These are phyloP conservation scores for Dynastes tityus DNA, from an alignment of 2,888 invertebrate species.

Conservation along the genomic window DNA sequence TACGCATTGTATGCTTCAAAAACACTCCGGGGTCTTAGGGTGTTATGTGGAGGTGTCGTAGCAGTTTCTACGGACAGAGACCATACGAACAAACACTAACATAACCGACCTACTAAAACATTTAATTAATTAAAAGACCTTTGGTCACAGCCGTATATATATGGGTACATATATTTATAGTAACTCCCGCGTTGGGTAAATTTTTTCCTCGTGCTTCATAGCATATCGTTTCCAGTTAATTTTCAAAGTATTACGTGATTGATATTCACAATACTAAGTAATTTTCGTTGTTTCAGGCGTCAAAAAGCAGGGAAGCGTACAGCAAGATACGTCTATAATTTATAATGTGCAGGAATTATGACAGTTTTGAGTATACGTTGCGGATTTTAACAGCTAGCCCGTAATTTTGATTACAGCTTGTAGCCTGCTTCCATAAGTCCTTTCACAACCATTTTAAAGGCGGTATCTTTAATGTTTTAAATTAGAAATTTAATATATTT, in stretches of 20 bases:
- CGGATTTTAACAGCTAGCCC: conserved; percentile 10
- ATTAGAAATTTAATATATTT: conserved; percentile 58
- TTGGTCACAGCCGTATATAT: no score
- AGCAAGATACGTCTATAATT: conserved; percentile 19
- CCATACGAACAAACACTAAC: conserved; percentile 1
- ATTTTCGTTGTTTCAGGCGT: conserved; percentile 18
- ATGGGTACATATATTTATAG: not conserved
- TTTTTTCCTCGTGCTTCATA: no score
- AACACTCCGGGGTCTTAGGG: conserved; percentile 14
- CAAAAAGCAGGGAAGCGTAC: conserved; percentile 14
- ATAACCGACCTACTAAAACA: conserved; percentile 23
- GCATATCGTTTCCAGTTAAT: not conserved
- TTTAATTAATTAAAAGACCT: conserved; percentile 27
- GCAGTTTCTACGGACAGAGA: conserved; percentile 1
- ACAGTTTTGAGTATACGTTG: conserved; percentile 22
- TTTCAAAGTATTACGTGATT: conserved; percentile 6
- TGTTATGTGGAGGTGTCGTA: not conserved
- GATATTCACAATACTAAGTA: conserved; percentile 27
- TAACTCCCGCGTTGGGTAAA: not conserved
- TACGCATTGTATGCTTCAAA: conserved; percentile 28
- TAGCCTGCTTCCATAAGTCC: conserved; percentile 57
- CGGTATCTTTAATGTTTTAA: conserved; percentile 56
- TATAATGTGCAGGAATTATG: conserved; percentile 20
- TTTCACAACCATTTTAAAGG: conserved; percentile 30
- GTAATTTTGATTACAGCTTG: conserved; percentile 49